phyloP scores from a whole-genome alignment of 2,797 vertebrate genomes.

The Gorsachius magnificus region DNA sequence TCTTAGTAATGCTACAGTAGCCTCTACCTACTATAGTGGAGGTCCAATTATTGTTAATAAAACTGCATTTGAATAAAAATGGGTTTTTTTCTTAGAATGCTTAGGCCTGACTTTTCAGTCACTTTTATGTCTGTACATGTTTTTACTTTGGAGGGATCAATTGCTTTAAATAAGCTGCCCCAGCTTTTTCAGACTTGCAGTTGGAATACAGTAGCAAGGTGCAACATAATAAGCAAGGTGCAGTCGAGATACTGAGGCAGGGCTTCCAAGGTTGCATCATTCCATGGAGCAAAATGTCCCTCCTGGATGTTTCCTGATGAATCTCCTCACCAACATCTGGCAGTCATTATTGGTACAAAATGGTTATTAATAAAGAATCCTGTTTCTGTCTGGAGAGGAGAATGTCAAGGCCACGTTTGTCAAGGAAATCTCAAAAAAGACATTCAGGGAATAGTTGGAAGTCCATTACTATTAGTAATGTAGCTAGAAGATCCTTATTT shows the following conservation, averaged over 20 bases:
- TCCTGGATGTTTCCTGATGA: not conserved
- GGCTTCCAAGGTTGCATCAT: not conserved
- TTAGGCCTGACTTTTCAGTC: not conserved
- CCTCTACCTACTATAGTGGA: not conserved
- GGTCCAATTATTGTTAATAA: not conserved
- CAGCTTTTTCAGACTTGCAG: not conserved
- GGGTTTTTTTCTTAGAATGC: not conserved
- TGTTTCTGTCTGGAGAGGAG: not conserved
- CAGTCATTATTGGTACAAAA: not conserved
- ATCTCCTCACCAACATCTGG: not conserved
- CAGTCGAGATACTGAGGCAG: not conserved
- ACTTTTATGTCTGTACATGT: not conserved
- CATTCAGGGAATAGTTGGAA: not conserved
- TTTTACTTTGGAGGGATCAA: not conserved
- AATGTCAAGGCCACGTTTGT: not conserved
- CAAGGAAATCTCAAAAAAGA: not conserved
- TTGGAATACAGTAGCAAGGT: not conserved
- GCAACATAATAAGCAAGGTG: not conserved
- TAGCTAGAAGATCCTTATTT: not conserved
- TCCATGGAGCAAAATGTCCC: not conserved
- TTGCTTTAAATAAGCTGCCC: not conserved
- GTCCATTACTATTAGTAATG: not conserved
- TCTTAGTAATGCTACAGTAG: not conserved
- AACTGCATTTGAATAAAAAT: not conserved
- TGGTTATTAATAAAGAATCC: not conserved